phyloP scores from a whole-genome alignment of 2,113 vertebrate species.

The Zapornia atra region DNA sequence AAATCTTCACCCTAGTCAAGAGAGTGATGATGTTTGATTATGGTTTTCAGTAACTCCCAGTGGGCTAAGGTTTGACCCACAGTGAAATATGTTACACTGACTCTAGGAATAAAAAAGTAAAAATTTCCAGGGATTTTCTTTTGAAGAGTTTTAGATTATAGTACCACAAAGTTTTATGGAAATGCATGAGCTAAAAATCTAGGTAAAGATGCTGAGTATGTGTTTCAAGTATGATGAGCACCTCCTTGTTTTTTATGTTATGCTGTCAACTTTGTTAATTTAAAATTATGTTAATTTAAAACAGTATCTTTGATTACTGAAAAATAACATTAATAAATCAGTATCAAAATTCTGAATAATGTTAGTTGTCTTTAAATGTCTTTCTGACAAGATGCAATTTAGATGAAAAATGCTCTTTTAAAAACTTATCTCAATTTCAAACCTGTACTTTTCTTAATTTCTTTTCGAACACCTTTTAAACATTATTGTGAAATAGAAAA shows the following conservation, averaged over 20 bases:
- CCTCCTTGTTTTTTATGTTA: not conserved
- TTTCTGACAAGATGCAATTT: not conserved
- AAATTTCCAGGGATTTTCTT: not conserved
- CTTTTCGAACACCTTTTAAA: not conserved
- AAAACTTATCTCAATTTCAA: not conserved
- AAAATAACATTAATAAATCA: not conserved
- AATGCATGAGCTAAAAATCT: not conserved
- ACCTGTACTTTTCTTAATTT: not conserved
- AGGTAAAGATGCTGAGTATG: not conserved
- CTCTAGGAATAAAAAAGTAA: not conserved
- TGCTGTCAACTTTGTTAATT: not conserved
- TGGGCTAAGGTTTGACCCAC: not conserved
- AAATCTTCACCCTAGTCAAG: not conserved
- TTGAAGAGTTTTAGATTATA: not conserved
- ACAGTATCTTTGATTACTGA: not conserved
- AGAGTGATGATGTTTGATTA: not conserved
- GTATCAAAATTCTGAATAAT: not conserved
- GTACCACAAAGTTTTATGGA: not conserved
- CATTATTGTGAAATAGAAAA: not conserved
- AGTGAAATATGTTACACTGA: not conserved
- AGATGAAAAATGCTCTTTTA: not conserved
- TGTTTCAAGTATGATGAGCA: not conserved
- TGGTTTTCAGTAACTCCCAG: not conserved
- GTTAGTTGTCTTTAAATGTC: not conserved
- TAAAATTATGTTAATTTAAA: not conserved